Percentiles rank a stretch among this genome's conserved stretches.
phyloP scores from a whole-genome alignment of 2,888 invertebrate genomes.

The Sarcophaga variegata region DNA sequence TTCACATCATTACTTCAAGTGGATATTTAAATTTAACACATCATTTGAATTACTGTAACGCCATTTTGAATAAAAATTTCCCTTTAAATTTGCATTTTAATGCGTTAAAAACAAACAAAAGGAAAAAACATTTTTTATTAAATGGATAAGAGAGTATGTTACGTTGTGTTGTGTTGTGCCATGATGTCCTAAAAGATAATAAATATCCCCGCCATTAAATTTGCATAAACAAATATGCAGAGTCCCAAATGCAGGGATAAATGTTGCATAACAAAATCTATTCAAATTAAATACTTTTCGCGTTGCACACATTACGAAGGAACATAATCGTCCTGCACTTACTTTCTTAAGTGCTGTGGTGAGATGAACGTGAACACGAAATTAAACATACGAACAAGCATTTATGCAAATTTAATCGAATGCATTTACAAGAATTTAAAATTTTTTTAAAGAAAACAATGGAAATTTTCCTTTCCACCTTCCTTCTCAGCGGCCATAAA shows the following conservation, averaged over 20 bases:
- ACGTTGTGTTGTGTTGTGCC: neutral
- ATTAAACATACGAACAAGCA: slow-evolving; percentile 54
- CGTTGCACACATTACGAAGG: neutral
- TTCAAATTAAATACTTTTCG: slow-evolving; percentile 47
- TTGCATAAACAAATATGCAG: slow-evolving; percentile 55
- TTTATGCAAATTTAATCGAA: slow-evolving; percentile 63
- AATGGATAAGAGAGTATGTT: slow-evolving; percentile 32
- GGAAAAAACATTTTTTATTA: slow-evolving; percentile 2
- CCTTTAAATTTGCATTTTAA: neutral
- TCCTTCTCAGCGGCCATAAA: neutral
- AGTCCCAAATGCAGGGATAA: slow-evolving; percentile 16
- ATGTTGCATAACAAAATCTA: slow-evolving; percentile 29
- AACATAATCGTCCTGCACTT: slow-evolving; percentile 20
- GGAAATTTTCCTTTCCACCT: slow-evolving; percentile 44
- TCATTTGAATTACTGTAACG: neutral
- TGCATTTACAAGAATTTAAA: slow-evolving; percentile 41
- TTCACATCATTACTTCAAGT: too few relatives aligned
- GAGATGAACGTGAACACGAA: slow-evolving; percentile 35
- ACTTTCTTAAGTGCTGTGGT: slow-evolving; percentile 57
- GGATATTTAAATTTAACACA: too few relatives aligned
- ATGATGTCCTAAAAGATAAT: slow-evolving; percentile 64
- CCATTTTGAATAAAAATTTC: neutral
- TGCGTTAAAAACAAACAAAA: slow-evolving; percentile 22
- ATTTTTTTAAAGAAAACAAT: slow-evolving; percentile 41
- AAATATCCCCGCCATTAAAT: slow-evolving; percentile 65